Evolutionary conservation across 2,888 invertebrate genomes (phyloP).

Genomic region (Hypolimnas misippus): DNA sequence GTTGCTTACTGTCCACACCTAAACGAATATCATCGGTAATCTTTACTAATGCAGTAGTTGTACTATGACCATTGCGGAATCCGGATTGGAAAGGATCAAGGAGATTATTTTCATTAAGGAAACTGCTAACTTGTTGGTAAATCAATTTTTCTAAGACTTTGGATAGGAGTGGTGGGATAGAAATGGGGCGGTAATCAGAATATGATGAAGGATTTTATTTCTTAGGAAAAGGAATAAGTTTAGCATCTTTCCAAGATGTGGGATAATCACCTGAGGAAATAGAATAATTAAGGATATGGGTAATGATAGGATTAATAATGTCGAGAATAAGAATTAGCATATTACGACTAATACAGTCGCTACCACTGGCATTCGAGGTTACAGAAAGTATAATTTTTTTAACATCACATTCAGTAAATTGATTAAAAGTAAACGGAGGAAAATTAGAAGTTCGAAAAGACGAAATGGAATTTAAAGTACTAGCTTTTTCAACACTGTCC

Average conservation of each 20-base stretch:
- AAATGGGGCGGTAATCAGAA: slow-evolving; percentile 12
- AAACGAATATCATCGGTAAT: slow-evolving; percentile 14
- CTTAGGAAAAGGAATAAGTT: slow-evolving; percentile 18
- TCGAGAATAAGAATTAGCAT: slow-evolving; percentile 24
- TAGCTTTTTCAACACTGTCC: neutral
- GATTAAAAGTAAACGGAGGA: neutral
- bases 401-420: neutral
- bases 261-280: neutral
- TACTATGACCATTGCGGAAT: slow-evolving; percentile 22
- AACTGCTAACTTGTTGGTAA: slow-evolving; percentile 13
- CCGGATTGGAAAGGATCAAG: slow-evolving; percentile 22
- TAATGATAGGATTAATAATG: slow-evolving; percentile 11
- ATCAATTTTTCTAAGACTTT: slow-evolving; percentile 24
- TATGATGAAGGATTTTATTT: neutral
- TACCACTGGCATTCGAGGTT: neutral
- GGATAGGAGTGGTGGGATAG: slow-evolving; percentile 18
- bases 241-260: slow-evolving; percentile 16
- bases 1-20: slow-evolving; percentile 7
- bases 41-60: slow-evolving; percentile 18
- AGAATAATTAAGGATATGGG: slow-evolving; percentile 15
- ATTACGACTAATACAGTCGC: slow-evolving; percentile 7
- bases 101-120: slow-evolving; percentile 9
- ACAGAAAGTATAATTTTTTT: neutral
- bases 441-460: neutral
- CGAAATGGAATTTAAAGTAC: neutral